These are phyloP conservation scores for Theodoxus fluviatilis DNA, from an alignment of 2,888 invertebrate species.

Conservation along the genomic window DNA sequence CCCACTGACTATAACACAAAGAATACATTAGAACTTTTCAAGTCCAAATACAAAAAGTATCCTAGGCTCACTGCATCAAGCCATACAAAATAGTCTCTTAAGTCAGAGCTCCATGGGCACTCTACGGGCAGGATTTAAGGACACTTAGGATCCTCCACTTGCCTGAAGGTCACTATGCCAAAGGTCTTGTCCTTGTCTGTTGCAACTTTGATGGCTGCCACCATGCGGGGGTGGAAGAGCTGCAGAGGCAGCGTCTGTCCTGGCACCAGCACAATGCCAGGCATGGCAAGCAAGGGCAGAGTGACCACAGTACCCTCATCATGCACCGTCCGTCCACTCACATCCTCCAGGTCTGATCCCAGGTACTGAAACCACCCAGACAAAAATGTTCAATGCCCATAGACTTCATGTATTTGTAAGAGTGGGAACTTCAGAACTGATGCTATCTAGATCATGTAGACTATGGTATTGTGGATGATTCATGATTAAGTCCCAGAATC, in stretches of 20 bases:
- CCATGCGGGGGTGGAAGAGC: slow-evolving; percentile 69
- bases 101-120: not conserved
- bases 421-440: too few species aligned
- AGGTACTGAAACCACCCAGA: slow-evolving; percentile 68
- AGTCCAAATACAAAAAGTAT: not conserved
- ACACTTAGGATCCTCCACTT: not conserved
- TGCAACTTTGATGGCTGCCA: slow-evolving; percentile 71
- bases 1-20: too few species aligned
- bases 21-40: not conserved
- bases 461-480: too few species aligned
- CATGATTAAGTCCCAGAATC: too few species aligned
- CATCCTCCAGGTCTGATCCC: slow-evolving; percentile 71
- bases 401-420: too few species aligned
- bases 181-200: slow-evolving; percentile 71
- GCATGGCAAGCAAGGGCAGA: slow-evolving; percentile 72
- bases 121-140: not conserved
- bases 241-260: slow-evolving; percentile 82
- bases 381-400: not conserved
- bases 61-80: not conserved
- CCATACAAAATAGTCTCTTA: not conserved
- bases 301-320: slow-evolving; percentile 67
- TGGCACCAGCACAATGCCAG: slow-evolving; percentile 75
- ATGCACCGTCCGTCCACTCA: slow-evolving; percentile 74
- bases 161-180: slow-evolving; percentile 70
- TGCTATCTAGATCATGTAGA: too few species aligned